Evolutionary conservation across 2,888 invertebrate species (phyloP).

Genomic region (Coelopa pilipes): DNA sequence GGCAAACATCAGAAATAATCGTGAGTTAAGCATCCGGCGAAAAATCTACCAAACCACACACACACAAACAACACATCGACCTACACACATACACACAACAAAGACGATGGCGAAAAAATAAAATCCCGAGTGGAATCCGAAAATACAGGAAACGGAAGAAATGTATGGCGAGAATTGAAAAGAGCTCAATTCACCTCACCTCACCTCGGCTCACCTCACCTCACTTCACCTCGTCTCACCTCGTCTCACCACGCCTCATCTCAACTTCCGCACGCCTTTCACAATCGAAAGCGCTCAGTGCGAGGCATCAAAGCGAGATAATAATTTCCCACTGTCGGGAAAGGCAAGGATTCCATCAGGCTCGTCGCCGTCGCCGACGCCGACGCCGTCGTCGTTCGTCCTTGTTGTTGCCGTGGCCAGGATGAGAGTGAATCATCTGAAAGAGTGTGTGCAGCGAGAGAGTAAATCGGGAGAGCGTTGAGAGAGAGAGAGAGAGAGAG

Average conservation of each 20-base stretch:
- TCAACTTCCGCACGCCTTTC: constrained; percentile 34
- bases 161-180: constrained; percentile 12
- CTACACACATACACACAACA: background rate
- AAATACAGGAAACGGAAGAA: constrained; percentile 30
- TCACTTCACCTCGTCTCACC: background rate
- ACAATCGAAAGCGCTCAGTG: constrained; percentile 39
- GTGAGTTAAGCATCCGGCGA: constrained; percentile 36
- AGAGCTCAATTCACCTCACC: constrained; percentile 18
- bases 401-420: constrained; percentile 22
- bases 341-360: constrained; percentile 9
- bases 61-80: background rate
- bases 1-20: constrained; percentile 34
- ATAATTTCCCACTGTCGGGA: constrained; percentile 44
- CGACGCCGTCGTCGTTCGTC: background rate
- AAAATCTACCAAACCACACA: background rate
- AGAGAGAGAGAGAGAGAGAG: background rate
- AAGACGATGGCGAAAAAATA: background rate
- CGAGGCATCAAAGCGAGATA: constrained; percentile 46
- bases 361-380: background rate
- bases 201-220: background rate
- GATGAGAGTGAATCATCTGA: background rate
- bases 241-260: background rate
- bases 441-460: too few relatives aligned
- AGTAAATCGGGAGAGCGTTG: background rate
- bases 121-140: background rate